Base-by-base conservation (phyloP, 2,888 invertebrate genomes). In the Hecatera dysodea region DNA sequence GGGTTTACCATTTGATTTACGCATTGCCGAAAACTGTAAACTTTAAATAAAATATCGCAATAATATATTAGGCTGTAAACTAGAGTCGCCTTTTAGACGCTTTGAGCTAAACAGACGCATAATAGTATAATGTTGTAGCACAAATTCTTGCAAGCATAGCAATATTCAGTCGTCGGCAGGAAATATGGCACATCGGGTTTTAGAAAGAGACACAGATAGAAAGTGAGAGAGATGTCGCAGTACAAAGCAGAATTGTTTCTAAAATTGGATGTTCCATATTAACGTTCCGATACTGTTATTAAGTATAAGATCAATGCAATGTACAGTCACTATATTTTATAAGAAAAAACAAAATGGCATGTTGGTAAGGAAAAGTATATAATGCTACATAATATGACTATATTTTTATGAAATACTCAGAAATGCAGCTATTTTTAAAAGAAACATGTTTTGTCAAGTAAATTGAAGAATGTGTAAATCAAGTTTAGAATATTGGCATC, bases 91-190 rank as follows among this genome's bases (percentile, higher is more conserved):
- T 48, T 70, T 64, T 52, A 83, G 69, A 70, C 19, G 85, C 83
- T 84, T 84, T n/a, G 61, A 72, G 81, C 70, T 73, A 62, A 55
- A 62, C 57, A 73, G 48, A 78, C 77, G 86, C 86, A 86, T 85
- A 81, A 78, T 74, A 64, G 48, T 63, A 69, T 53, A 66, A 78
- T 62, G 50, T 77, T 75, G 65, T 74, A 81, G 86, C 86, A 86
- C 85, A 86, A 83, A 78, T 72, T 65, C 12, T 80, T 67, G 82
- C 76, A 64, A 67, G 67, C 74, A 52, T 70, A 72, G 68, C 44
- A 39, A 63, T 56, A 36, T 56, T 56, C 22, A 22, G 36, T 36
- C 15, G 1, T 19, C 17, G 46, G 22, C 29, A 33, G 22, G 22
- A 36, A 22, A 33, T 17, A 19, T 17, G 56, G 36, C 29, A 12